A percentile compares a stretch with the other conserved stretches of the same genome.
Evolutionary conservation across 2,797 vertebrate species (phyloP).

Genomic region (Carapus acus): DNA sequence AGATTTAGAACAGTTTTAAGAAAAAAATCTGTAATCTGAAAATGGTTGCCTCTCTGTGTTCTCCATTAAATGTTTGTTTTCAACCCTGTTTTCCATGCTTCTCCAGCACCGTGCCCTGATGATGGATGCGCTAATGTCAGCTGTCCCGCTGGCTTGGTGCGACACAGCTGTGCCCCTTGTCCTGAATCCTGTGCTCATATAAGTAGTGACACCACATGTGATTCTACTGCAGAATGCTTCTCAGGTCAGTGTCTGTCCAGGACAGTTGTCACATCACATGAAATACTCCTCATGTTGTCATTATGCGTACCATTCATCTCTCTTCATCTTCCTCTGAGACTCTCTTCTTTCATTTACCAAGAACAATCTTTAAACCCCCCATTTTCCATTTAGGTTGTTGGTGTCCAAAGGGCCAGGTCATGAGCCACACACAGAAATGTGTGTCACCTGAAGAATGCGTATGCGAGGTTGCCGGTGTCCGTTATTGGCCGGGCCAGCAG

Average conservation of each 20-base stretch:
- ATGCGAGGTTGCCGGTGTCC: conserved; percentile 72
- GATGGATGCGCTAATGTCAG: conserved; percentile 70
- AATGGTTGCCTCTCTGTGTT: too few species aligned
- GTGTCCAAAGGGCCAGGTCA: conserved; percentile 77
- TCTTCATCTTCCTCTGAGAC: too few species aligned
- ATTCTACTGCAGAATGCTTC: conserved; percentile 60
- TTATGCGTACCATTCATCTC: too few species aligned
- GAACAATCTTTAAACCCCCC: too few species aligned
- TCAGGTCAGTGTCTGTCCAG: conserved; percentile 67
- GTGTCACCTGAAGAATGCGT: conserved; percentile 74
- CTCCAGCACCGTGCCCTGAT: conserved; percentile 72
- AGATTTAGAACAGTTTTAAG: too few species aligned
- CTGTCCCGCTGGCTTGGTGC: conserved; percentile 73
- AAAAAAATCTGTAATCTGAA: too few species aligned
- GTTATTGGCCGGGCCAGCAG: conserved; percentile 72
- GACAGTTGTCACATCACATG: background rate
- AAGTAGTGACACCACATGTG: conserved; percentile 64
- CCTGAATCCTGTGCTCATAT: conserved; percentile 80
- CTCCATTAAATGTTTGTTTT: too few species aligned
- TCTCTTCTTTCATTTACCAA: background rate
- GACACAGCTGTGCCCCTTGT: conserved; percentile 74
- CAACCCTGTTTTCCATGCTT: too few species aligned
- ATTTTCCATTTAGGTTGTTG: conserved; percentile 88
- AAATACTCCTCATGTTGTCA: background rate
- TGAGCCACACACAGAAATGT: conserved; percentile 71